Conservation (phyloP, 2,797 vertebrate species). For the Sebastes kiyomatsui region DNA sequence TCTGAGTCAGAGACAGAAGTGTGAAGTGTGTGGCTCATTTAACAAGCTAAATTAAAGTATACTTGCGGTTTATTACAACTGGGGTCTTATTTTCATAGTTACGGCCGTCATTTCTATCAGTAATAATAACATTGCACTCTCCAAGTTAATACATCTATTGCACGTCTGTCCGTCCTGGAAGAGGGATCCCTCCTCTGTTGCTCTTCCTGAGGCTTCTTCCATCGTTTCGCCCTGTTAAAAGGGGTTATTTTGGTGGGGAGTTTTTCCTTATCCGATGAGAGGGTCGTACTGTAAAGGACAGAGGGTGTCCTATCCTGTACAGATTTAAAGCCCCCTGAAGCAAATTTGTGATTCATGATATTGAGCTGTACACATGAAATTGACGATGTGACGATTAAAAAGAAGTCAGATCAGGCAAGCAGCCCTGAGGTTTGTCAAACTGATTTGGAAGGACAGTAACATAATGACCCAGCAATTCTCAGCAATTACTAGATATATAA, state of each 20-base stretch:
- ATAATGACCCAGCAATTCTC: neutral
- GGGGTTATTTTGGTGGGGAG: too few relatives aligned
- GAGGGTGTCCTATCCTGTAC: too few relatives aligned
- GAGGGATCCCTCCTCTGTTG: too few relatives aligned
- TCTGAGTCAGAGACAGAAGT: too few relatives aligned
- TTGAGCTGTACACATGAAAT: too few relatives aligned
- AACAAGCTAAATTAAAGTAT: neutral
- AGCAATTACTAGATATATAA: neutral
- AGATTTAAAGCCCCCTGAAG: too few relatives aligned
- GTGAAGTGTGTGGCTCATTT: neutral
- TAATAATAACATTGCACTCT: neutral
- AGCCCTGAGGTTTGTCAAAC: neutral
- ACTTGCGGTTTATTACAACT: neutral
- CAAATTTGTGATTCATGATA: too few relatives aligned
- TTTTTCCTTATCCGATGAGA: too few relatives aligned
- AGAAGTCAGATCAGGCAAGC: neutral
- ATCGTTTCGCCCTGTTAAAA: too few relatives aligned
- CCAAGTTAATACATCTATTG: neutral
- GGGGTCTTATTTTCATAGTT: neutral
- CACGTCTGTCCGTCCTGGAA: too few relatives aligned
- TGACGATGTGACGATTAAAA: neutral
- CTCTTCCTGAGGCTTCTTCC: too few relatives aligned
- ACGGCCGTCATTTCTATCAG: neutral
- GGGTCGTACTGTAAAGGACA: too few relatives aligned
- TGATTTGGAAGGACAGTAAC: neutral